Percentiles rank a stretch among this genome's conserved stretches.
phyloP scores from a whole-genome alignment of 2,113 vertebrate genomes.

The Oceanites oceanicus region DNA sequence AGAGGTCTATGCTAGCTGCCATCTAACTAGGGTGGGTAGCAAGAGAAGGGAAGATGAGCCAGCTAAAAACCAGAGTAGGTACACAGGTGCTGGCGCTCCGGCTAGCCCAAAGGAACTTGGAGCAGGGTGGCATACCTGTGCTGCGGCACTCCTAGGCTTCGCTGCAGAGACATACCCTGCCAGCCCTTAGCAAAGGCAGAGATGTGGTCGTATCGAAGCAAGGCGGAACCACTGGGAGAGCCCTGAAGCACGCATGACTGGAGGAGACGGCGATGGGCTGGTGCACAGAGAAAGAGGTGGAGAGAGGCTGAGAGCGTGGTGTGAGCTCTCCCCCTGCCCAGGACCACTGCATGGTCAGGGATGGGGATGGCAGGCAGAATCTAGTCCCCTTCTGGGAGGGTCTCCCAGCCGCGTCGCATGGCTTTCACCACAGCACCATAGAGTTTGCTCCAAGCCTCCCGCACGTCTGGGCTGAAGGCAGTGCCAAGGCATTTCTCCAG shows the following conservation, averaged over 20 bases:
- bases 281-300: not conserved
- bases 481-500: conserved; percentile 88
- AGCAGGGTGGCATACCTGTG: not conserved
- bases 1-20: not conserved
- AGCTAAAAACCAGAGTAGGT: not conserved
- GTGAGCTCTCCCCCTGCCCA: not conserved
- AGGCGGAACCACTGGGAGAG: not conserved
- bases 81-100: not conserved
- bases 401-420: conserved; percentile 87
- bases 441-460: conserved; percentile 90
- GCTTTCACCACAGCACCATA: conserved; percentile 85
- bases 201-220: not conserved
- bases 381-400: conserved; percentile 68
- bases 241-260: not conserved
- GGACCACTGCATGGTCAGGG: not conserved
- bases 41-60: not conserved
- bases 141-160: not conserved
- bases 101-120: not conserved
- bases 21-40: not conserved
- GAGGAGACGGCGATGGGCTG: not conserved
- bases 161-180: not conserved
- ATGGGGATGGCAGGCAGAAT: not conserved
- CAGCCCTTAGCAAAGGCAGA: not conserved
- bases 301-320: not conserved
- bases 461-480: conserved; percentile 81